A percentile compares a stretch with the other conserved stretches of the same genome.
Conservation (phyloP, 35 echinoderm and acorn worm species). For the Patiria miniata region DNA sequence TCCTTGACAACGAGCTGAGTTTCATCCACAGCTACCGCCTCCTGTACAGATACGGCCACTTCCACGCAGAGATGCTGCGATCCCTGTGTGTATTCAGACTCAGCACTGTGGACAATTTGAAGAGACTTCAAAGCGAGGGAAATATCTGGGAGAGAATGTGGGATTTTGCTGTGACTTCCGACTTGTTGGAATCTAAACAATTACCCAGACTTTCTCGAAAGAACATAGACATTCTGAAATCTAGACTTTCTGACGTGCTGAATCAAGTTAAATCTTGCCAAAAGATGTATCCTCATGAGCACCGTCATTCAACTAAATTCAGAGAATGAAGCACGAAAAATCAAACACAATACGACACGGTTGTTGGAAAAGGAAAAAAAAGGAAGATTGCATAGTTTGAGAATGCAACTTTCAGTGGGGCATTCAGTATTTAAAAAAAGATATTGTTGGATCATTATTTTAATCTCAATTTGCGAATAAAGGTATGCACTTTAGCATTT, state of each 20-base stretch:
- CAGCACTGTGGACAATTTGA: neutral
- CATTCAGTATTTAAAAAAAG: too few species aligned
- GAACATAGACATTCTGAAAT: constrained; percentile 36
- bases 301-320: too few species aligned
- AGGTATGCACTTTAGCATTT: too few species aligned
- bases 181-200: neutral
- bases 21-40: constrained; percentile 56
- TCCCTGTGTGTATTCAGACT: constrained; percentile 41
- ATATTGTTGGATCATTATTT: too few species aligned
- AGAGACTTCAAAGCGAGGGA: neutral
- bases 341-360: too few species aligned
- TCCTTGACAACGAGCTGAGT: constrained; percentile 48
- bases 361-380: too few species aligned
- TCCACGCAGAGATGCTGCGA: constrained; percentile 3
- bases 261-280: constrained; percentile 39
- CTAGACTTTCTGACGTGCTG: constrained; percentile 23
- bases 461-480: too few species aligned
- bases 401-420: too few species aligned
- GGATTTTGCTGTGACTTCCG: neutral
- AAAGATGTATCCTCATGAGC: neutral
- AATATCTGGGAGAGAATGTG: constrained; percentile 18
- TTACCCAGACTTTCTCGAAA: constrained; percentile 11
- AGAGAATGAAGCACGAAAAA: too few species aligned
- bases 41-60: constrained; percentile 35
- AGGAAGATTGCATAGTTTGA: too few species aligned